Conservation (phyloP, 2,888 invertebrate species). For the Calephelis perditalis region DNA sequence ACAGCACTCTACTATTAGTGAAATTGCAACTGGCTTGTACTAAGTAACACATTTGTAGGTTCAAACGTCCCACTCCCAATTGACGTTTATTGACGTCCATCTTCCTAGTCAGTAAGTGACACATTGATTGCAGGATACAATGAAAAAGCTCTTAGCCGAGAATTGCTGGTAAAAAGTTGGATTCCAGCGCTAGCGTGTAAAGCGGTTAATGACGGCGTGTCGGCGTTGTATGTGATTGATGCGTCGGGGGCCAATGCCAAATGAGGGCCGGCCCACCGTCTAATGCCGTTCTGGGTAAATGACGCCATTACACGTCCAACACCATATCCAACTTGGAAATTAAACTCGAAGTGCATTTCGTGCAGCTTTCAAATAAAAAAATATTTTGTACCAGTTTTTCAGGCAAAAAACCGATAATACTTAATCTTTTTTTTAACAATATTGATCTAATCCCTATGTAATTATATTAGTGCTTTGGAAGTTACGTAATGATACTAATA, state of each 20-base stretch:
- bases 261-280: conserved; percentile 36
- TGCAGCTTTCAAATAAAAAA: conserved; percentile 1
- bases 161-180: conserved; percentile 23
- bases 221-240: conserved; percentile 24
- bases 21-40: no score
- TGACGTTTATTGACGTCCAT: neutral
- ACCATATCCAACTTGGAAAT: neutral
- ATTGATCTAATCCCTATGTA: no score
- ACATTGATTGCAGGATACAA: conserved; percentile 9
- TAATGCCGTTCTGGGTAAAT: conserved; percentile 4
- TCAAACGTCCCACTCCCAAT: no score
- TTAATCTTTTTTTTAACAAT: no score
- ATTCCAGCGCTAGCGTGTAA: conserved; percentile 24
- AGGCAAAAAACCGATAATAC: no score
- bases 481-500: no score
- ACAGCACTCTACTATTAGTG: no score
- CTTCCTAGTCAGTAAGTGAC: neutral
- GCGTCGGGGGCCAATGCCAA: conserved; percentile 35
- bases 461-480: no score
- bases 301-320: conserved; percentile 2
- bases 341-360: neutral
- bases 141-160: conserved; percentile 19
- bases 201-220: conserved; percentile 24
- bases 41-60: no score
- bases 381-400: no score